Evolutionary conservation across 2,797 vertebrate species (phyloP), one percentile per base, ranked within the genome.

Genomic region (Philypnodon macrostomus): DNA sequence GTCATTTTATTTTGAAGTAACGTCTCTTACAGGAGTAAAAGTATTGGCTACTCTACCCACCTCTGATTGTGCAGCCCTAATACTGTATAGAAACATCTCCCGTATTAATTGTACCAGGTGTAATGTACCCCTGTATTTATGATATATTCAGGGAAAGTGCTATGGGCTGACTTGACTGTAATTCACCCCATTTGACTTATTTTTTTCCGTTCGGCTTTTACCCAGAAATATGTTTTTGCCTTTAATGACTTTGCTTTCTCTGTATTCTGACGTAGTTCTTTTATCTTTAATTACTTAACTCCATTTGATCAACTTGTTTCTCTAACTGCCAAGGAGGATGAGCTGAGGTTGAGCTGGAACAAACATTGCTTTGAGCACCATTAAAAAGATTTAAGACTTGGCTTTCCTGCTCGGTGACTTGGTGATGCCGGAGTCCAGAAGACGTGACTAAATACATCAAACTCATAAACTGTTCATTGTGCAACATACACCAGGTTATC

Each of bases 311-410:
- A 61, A 50, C 42, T 27, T 1, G 9, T 53, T 34, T 58, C 6
- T 32, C 8, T 30, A 5, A 49, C 47, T 70, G 64, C 33, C 62
- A 75, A 39, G 31, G 10, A 31, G 8, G 53, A 16, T 62, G 23
- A 32, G 13, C n/a, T 39, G 49, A 55, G 47, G 63, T 78, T 57
- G 79, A 72, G 67, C 32, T n/a, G 55, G 40, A 32, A 11, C 61
- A 47, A 63, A 52, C 44, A 49, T 38, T 19, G 70, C 73, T 59
- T 18, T 6, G 7, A 71, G 63, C 32, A 8, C 16, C 36, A 10
- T 53, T 63, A 49, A 63, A 64, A 67, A 69, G 24, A 64, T 67
- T 70, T 34, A 65, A 41, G 29, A 63, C 64, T 56, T 70, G 48
- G 54, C 58, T 44, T 58, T 70, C 53, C 50, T 53, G 53, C 46